phyloP scores from a whole-genome alignment of 2,888 invertebrate genomes.

The Adineta ricciae region DNA sequence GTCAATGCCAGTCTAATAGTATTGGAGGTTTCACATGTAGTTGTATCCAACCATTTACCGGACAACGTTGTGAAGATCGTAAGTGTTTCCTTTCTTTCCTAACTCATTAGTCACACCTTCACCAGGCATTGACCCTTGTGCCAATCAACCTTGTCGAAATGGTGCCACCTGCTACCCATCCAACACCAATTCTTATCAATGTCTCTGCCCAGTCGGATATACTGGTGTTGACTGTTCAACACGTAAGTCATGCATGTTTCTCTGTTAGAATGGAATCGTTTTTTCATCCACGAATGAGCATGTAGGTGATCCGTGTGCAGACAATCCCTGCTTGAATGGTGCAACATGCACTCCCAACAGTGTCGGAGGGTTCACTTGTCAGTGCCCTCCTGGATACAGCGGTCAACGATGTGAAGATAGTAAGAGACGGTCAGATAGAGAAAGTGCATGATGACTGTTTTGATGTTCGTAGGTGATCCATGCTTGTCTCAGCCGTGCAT shows the following conservation, averaged over 20 bases:
- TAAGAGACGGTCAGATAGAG: neutral
- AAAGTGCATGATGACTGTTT: neutral
- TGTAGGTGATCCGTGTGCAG: constrained; percentile 11
- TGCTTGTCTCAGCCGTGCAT: constrained; percentile 27
- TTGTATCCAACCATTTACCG: constrained; percentile 34
- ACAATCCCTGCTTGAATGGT: constrained; percentile 21
- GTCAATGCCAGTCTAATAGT: neutral
- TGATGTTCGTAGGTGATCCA: neutral
- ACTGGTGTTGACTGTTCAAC: too few relatives aligned
- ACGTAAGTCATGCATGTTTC: neutral
- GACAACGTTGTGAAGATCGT: constrained; percentile 24
- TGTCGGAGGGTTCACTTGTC: neutral
- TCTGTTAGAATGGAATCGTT: neutral
- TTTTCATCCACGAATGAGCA: too few relatives aligned
- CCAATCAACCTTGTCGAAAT: constrained; percentile 28
- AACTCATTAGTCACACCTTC: too few relatives aligned
- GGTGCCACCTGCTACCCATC: constrained; percentile 7
- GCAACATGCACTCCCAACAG: neutral
- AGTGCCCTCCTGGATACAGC: neutral
- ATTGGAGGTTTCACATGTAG: constrained; percentile 20
- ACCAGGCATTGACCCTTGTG: constrained; percentile 15
- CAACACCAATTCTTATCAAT: constrained; percentile 26
- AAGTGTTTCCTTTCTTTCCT: too few relatives aligned
- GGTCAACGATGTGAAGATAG: constrained; percentile 26
- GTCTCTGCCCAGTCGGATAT: constrained; percentile 33